A percentile compares a stretch with the other conserved stretches of the same genome.
Evolutionary conservation across 2,113 vertebrate genomes (phyloP).

Genomic region (Harpagus bidentatus): DNA sequence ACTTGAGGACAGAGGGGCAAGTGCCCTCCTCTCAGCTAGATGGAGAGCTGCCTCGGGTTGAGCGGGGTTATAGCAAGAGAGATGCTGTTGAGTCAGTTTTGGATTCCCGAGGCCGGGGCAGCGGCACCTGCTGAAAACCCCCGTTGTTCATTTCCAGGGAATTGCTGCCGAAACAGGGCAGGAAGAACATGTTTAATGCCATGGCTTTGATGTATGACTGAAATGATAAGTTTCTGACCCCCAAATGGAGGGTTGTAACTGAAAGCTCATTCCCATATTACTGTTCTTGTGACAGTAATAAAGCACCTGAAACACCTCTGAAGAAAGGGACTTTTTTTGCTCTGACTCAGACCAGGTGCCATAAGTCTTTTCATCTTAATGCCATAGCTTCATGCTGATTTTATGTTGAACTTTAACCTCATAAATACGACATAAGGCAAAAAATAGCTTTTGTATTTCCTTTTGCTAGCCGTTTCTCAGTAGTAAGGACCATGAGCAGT

Average conservation of each 20-base stretch:
- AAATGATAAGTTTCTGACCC: neutral
- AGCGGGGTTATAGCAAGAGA: neutral
- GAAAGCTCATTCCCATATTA: neutral
- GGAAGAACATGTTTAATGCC: neutral
- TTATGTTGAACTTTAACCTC: neutral
- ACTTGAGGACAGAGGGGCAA: neutral
- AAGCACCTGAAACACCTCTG: neutral
- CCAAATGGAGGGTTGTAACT: neutral
- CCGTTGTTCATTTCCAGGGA: neutral
- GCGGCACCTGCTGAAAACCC: neutral
- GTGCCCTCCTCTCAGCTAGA: neutral
- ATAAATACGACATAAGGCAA: neutral
- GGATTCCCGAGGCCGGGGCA: neutral
- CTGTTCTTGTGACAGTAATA: neutral
- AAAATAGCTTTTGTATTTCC: neutral
- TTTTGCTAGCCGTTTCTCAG: neutral
- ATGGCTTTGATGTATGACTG: neutral
- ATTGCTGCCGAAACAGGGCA: neutral
- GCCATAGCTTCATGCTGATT: neutral
- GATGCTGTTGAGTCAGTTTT: neutral
- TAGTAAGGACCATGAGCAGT: neutral
- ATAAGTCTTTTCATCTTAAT: neutral
- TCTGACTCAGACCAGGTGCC: neutral
- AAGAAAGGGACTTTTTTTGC: neutral
- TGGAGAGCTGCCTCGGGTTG: accelerated